Evolutionary conservation across 2,113 vertebrate species (phyloP).

Genomic region (Eonycteris spelaea): DNA sequence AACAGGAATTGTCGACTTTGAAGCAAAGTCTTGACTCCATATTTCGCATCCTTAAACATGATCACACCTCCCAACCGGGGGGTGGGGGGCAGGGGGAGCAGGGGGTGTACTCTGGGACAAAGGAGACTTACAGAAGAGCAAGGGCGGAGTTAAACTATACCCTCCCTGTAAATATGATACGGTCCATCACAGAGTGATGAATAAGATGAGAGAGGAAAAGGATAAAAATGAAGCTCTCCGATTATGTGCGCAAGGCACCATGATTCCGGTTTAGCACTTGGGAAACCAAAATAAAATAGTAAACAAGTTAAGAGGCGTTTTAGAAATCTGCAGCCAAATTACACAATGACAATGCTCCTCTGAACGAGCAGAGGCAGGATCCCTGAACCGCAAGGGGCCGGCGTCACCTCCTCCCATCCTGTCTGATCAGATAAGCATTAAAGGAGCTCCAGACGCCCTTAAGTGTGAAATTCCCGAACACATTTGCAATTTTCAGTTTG

Average conservation of each 20-base stretch:
- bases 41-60: neutral
- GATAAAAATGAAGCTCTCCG: rapidly evolving
- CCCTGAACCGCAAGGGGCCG: no score
- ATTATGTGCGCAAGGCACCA: neutral
- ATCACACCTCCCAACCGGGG: neutral
- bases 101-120: neutral
- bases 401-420: no score
- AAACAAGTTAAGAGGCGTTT: neutral
- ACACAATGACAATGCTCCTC: neutral
- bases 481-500: neutral
- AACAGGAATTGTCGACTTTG: neutral
- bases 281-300: neutral
- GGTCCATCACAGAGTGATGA: rapidly evolving
- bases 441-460: neutral
- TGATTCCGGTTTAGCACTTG: neutral
- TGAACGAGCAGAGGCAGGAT: rapidly evolving
- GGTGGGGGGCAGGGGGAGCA: no score
- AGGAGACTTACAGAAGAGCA: neutral
- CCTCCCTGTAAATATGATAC: rapidly evolving
- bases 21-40: neutral
- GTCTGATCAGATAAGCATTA: rapidly evolving
- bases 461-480: neutral
- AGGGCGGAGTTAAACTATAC: neutral
- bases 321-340: neutral
- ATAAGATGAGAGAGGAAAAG: neutral